phyloP scores from a whole-genome alignment of 2,888 invertebrate genomes.

The Hedychridium roseum region DNA sequence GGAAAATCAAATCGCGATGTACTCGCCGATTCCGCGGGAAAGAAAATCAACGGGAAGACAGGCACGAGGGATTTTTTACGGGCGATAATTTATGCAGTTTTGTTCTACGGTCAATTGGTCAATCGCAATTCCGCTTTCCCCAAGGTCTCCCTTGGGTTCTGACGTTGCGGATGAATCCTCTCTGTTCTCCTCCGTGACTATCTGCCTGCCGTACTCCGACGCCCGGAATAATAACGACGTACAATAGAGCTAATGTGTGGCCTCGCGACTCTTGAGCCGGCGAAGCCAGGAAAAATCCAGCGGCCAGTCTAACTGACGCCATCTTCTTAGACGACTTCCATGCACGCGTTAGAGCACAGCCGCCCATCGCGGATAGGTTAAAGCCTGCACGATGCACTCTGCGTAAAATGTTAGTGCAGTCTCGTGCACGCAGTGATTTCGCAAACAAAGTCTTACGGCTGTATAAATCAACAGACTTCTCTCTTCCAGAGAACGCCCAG shows the following conservation, averaged over 20 bases:
- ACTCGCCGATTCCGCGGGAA: too few relatives aligned
- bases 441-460: too few relatives aligned
- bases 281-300: slow-evolving; percentile 31
- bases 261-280: slow-evolving; percentile 25
- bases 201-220: slow-evolving; percentile 37
- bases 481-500: too few relatives aligned
- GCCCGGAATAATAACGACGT: slow-evolving; percentile 48
- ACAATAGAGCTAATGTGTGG: slow-evolving; percentile 51
- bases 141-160: slow-evolving; percentile 36
- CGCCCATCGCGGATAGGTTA: too few relatives aligned
- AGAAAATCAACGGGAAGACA: too few relatives aligned
- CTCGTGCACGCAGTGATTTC: too few relatives aligned
- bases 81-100: neutral
- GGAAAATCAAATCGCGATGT: too few relatives aligned
- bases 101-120: slow-evolving; percentile 16
- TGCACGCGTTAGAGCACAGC: too few relatives aligned
- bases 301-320: slow-evolving; percentile 32
- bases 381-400: too few relatives aligned
- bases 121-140: slow-evolving; percentile 40
- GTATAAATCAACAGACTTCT: too few relatives aligned
- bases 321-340: slow-evolving; percentile 26
- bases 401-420: too few relatives aligned
- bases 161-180: slow-evolving; percentile 23
- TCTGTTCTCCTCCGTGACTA: slow-evolving; percentile 18
- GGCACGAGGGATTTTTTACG: neutral